These are phyloP conservation scores for Oenanthe melanoleuca DNA, from an alignment of 2,113 vertebrate genomes.

Conservation along the genomic window DNA sequence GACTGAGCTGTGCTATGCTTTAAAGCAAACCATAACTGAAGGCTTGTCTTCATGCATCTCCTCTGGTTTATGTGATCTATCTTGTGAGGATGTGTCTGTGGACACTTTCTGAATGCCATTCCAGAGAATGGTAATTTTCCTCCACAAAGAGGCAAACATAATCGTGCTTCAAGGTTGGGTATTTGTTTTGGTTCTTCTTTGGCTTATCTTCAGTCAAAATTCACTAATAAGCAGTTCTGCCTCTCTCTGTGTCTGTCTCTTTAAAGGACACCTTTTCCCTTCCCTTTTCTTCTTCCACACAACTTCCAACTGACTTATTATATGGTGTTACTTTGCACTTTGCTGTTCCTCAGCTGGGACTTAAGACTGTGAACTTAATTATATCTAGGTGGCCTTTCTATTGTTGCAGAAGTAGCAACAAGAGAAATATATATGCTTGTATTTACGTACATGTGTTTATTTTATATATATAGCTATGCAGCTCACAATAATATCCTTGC, in stretches of 20 bases:
- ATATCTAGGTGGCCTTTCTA: neutral
- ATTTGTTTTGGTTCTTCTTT: neutral
- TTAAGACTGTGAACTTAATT: conserved; percentile 36
- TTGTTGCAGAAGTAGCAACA: neutral
- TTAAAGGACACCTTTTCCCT: neutral
- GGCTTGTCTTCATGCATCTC: neutral
- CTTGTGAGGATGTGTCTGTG: accelerated
- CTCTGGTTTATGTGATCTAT: neutral
- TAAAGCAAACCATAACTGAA: neutral
- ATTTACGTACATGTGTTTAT: accelerated
- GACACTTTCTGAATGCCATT: neutral
- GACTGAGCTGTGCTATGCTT: neutral
- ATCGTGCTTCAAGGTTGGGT: accelerated
- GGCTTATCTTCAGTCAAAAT: neutral
- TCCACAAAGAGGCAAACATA: neutral
- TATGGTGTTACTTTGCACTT: conserved; percentile 10
- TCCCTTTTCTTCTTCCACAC: neutral
- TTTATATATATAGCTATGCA: neutral
- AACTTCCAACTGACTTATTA: neutral
- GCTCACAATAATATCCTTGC: neutral
- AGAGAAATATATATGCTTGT: neutral
- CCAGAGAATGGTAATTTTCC: neutral
- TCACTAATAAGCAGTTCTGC: neutral
- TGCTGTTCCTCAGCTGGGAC: neutral
- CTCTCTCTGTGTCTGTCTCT: neutral